These are phyloP conservation scores for Orestias chungarensis DNA, from an alignment of 2,797 vertebrate genomes.

Conservation along the genomic window DNA sequence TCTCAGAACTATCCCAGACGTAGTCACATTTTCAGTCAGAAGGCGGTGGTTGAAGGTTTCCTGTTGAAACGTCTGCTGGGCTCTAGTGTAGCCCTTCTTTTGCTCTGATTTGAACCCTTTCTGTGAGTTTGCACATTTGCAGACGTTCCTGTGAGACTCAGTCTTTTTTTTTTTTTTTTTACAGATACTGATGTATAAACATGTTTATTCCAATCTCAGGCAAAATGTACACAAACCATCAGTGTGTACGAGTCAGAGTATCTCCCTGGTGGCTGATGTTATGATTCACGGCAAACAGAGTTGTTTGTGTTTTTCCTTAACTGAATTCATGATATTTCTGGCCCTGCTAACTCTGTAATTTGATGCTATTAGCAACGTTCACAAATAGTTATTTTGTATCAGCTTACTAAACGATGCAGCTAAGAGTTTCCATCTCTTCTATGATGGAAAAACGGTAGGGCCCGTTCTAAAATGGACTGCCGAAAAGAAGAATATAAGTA, in stretches of 20 bases:
- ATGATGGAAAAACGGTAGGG: no score
- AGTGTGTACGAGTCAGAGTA: not conserved
- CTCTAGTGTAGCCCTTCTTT: no score
- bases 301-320: not conserved
- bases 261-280: not conserved
- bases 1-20: not conserved
- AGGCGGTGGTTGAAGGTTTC: not conserved
- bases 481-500: no score
- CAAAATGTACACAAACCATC: slow-evolving; percentile 6
- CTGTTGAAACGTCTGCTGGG: slow-evolving; percentile 2
- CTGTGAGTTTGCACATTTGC: not conserved
- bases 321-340: not conserved
- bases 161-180: no score
- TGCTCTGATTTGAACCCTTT: not conserved
- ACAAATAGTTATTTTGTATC: not conserved
- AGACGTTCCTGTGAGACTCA: not conserved
- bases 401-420: not conserved
- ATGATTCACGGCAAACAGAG: not conserved
- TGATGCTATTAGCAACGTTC: not conserved
- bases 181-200: not conserved
- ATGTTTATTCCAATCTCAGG: not conserved
- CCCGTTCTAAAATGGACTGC: no score
- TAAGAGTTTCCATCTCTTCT: not conserved
- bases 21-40: not conserved
- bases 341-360: not conserved